phyloP scores from a whole-genome alignment of 2,797 vertebrate species.

The Fratercula arctica region DNA sequence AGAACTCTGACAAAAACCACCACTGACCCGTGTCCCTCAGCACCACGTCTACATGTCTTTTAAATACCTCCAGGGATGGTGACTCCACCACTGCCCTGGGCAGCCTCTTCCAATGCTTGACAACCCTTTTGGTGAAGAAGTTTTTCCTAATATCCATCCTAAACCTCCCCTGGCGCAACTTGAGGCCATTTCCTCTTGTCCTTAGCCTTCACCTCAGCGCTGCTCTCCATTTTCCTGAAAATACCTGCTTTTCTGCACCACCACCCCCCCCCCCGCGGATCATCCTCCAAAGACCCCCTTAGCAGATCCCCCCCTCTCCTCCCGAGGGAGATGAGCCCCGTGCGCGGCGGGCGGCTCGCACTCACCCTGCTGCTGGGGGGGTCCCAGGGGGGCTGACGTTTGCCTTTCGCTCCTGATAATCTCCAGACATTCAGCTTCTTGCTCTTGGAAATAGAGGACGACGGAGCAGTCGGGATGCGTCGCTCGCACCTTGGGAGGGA shows the following conservation, averaged over 20 bases:
- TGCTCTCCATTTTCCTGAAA: background rate
- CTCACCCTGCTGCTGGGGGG: background rate
- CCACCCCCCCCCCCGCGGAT: accelerated
- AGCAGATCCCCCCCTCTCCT: background rate
- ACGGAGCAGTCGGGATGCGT: slow-evolving; percentile 30
- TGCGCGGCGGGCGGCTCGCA: accelerated
- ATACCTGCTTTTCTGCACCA: background rate
- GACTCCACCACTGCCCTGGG: background rate
- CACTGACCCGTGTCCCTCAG: background rate
- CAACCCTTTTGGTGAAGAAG: background rate
- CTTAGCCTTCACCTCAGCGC: background rate
- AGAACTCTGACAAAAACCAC: background rate
- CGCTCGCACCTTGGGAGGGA: background rate
- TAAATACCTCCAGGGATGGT: background rate
- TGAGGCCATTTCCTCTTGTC: background rate
- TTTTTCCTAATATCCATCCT: background rate
- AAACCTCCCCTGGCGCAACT: background rate
- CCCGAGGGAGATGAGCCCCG: accelerated
- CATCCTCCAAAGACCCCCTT: background rate
- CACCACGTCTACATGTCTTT: background rate
- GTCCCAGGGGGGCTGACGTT: accelerated
- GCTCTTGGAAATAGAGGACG: slow-evolving; percentile 7
- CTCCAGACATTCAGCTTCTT: slow-evolving; percentile 23
- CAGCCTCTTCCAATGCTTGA: too few relatives aligned
- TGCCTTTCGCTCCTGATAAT: background rate